Evolutionary conservation across 2,113 vertebrate species (phyloP), one percentile per base, ranked within the genome.

Genomic region (Vidua chalybeata): DNA sequence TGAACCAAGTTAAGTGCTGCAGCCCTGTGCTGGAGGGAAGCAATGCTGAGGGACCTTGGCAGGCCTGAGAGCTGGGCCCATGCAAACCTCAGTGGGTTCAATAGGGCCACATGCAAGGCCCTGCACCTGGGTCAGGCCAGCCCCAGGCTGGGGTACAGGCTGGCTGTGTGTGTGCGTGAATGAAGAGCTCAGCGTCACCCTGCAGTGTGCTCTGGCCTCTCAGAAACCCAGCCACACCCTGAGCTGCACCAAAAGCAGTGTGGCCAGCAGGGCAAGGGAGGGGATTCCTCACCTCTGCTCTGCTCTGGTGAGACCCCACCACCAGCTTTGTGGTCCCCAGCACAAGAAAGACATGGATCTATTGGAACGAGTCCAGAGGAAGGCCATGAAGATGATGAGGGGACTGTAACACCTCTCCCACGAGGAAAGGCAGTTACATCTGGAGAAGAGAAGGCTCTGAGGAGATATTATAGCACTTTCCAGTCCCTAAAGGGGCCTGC

Each of bases 381-480:
- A 8, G 7, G 27, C 10, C 19, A 39, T 0, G 0, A 41, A 41
- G 13, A 18, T 54, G 30, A 31, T 31, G n/a, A 61, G 16, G 21
- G 24, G n/a, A 12, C 24, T 18, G 46, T 46, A 68, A 22, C 16
- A 15, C 21, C 11, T 54, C n/a, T 61, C 63, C 28, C 41, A 2
- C 13, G 30, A 83, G n/a, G 12, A 48, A 62, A 83, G 24, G 20
- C 10, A 49, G 24, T 26, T 31, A 6, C 21, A 24, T 6, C 24
- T 22, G 30, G 21, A 30, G 20, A 46, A 58, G 51, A 58, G 21
- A 45, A 54, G 21, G 14, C n/a, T 55, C n/a, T 46, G 9, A 68
- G 39, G 24, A 75, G 62, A 48, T 3, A 4, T 13, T 55, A 31
- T 5, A 61, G 33, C 28, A 74, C 15, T 33, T 39, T 46, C 15